phyloP scores from a whole-genome alignment of 2,888 invertebrate genomes.

The Ectemnius continuus region DNA sequence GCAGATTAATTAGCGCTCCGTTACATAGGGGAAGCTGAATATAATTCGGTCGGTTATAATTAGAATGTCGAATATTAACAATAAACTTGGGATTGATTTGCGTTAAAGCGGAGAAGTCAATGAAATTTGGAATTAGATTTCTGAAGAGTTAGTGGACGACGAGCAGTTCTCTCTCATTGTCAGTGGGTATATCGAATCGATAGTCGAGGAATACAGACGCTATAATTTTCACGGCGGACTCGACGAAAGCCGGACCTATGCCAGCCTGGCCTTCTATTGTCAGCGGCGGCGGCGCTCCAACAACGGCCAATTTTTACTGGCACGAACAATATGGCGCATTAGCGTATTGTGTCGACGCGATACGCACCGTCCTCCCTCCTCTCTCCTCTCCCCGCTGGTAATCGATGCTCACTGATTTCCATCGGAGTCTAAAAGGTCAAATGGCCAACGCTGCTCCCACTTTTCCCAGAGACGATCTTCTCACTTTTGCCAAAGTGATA shows the following conservation, averaged over 20 bases:
- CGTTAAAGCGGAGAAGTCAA: no score
- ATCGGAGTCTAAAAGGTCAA: conserved; percentile 54
- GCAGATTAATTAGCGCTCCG: no score
- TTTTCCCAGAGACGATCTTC: no score
- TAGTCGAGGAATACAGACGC: not conserved
- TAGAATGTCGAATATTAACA: no score
- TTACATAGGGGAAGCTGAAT: no score
- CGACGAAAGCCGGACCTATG: conserved; percentile 23
- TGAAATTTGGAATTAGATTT: no score
- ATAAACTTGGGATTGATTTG: no score
- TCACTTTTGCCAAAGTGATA: no score
- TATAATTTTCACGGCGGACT: conserved; percentile 36
- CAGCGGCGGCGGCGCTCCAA: conserved; percentile 67
- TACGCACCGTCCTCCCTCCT: no score
- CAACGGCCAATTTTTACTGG: conserved; percentile 75
- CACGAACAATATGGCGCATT: conserved; percentile 77
- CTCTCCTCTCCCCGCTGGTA: conserved; percentile 59
- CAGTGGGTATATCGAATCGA: not conserved
- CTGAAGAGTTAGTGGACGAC: no score
- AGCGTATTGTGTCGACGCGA: conserved; percentile 70
- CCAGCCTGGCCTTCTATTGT: conserved; percentile 63
- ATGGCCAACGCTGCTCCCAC: no score
- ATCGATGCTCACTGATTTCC: conserved; percentile 69
- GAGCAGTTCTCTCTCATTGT: conserved; percentile 14
- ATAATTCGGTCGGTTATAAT: no score